Base-by-base conservation (phyloP, 2,797 vertebrate species). In the Etheostoma perlongum region DNA sequence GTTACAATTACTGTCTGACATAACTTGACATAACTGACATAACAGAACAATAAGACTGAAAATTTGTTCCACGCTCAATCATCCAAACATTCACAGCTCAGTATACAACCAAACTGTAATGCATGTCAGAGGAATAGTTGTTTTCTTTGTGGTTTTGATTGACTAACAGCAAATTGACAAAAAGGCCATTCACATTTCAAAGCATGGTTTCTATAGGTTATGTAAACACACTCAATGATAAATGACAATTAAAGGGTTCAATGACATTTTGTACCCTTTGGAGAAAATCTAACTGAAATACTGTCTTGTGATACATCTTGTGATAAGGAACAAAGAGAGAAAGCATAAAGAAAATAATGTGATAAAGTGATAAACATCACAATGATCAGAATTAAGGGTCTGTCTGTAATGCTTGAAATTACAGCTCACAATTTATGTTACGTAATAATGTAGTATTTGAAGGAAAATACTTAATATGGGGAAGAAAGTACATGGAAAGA, bases 1-100 rank as follows among this genome's bases (percentile, higher is more conserved):
- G 18, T 71, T 73, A 91, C 57, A 85, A 66, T 80, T 4, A 81
- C 48, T 49, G 16, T 74, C 21, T 83, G 70, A 90, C 72, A 65
- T 9, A 76, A 89, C 59, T 27, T 27, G 27, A 27, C 27, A 27
- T 27, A 27, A 27, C 21, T 83, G 70, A 90, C 72, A 65, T 19
- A 76, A 89, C 59, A 76, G 10, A 86, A 76, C 63, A 77, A 68
- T 60, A 44, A 73, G 59, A 87, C 70, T 7, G 30, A 48, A 82
- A 61, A 63, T 46, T 69, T 48, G 72, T 16, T 65, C 21, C 12
- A 48, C 48, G 64, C 62, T 67, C 61, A 52, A 33, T 70, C 83
- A 53, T 76, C 40, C 69, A n/a, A 59, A 86, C 68, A 68, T 46
- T 61, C 59, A 77, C 47, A 72, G 65, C 49, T 72, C 61, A 44